Conservation (phyloP, 2,888 invertebrate genomes). For the Idaea biselata region DNA sequence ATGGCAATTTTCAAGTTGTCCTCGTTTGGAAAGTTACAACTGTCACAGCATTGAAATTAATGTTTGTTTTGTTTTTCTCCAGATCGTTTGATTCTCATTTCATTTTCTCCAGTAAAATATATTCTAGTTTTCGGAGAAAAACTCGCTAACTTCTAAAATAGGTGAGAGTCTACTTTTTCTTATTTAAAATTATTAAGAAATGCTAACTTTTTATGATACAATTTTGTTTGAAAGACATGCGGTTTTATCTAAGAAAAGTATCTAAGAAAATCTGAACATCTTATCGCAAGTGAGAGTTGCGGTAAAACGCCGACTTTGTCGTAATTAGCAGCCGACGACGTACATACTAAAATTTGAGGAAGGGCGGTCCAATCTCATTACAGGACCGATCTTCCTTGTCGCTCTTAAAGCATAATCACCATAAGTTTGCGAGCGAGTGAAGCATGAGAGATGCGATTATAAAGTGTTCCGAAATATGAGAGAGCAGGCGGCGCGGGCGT, state of each 20-base stretch:
- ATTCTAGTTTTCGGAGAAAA: slow-evolving; percentile 16
- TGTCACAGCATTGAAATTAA: slow-evolving; percentile 77
- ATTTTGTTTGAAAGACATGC: too few relatives aligned
- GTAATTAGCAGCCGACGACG: slow-evolving; percentile 74
- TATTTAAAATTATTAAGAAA: neutral
- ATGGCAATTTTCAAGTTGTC: slow-evolving; percentile 75
- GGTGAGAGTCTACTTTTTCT: neutral
- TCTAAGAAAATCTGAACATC: slow-evolving; percentile 13
- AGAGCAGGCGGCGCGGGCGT: slow-evolving; percentile 40
- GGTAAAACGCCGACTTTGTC: slow-evolving; percentile 54
- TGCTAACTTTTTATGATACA: neutral
- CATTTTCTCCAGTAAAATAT: slow-evolving; percentile 48
- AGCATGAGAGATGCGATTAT: slow-evolving; percentile 79
- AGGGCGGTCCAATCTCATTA: slow-evolving; percentile 79
- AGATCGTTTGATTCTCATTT: slow-evolving; percentile 62
- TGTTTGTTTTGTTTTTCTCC: slow-evolving; percentile 75
- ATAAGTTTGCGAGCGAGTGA: slow-evolving; percentile 78
- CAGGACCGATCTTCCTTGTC: slow-evolving; percentile 77
- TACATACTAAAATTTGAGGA: slow-evolving; percentile 72
- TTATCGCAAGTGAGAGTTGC: slow-evolving; percentile 24
- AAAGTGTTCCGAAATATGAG: slow-evolving; percentile 80
- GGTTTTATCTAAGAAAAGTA: too few relatives aligned
- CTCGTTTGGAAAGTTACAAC: slow-evolving; percentile 71
- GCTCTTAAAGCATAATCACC: slow-evolving; percentile 79
- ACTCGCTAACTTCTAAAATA: slow-evolving; percentile 10